A percentile compares a stretch with the other conserved stretches of the same genome.
Evolutionary conservation across 1,140 invertebrate species (phyloP).

Genomic region (Ceratina calcarata): DNA sequence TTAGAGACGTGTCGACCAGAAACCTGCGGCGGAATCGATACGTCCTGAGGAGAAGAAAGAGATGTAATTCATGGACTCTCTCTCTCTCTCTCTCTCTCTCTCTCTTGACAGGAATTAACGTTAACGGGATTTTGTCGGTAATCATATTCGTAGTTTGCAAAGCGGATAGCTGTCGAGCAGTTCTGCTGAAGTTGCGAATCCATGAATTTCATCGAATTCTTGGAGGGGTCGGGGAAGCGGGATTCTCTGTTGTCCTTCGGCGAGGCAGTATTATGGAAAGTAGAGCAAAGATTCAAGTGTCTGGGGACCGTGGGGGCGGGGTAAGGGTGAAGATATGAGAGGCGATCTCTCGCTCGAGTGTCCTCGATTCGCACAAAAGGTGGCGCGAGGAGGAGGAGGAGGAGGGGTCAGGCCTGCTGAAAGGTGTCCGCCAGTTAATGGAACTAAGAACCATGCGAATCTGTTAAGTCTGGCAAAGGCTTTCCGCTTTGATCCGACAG

Average conservation of each 20-base stretch:
- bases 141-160: constrained; percentile 6
- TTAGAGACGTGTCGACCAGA: no score
- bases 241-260: constrained; percentile 9
- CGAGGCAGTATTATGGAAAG: constrained; percentile 43
- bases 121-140: neutral
- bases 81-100: no score
- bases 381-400: neutral
- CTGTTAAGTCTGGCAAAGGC: constrained; percentile 54
- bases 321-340: constrained; percentile 1
- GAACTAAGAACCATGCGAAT: constrained; percentile 58
- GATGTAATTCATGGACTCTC: neutral
- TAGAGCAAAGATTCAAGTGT: constrained; percentile 43
- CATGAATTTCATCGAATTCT: constrained; percentile 27
- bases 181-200: neutral
- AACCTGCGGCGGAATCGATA: no score
- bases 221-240: neutral
- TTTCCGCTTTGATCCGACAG: constrained; percentile 53
- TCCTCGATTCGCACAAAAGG: constrained; percentile 18
- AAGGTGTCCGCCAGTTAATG: constrained; percentile 52
- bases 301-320: neutral
- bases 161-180: neutral
- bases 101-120: neutral
- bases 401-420: neutral
- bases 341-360: constrained; percentile 30
- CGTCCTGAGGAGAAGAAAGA: neutral